These are phyloP conservation scores for Napeogenes sylphis DNA, from an alignment of 2,888 invertebrate genomes.

Conservation along the genomic window DNA sequence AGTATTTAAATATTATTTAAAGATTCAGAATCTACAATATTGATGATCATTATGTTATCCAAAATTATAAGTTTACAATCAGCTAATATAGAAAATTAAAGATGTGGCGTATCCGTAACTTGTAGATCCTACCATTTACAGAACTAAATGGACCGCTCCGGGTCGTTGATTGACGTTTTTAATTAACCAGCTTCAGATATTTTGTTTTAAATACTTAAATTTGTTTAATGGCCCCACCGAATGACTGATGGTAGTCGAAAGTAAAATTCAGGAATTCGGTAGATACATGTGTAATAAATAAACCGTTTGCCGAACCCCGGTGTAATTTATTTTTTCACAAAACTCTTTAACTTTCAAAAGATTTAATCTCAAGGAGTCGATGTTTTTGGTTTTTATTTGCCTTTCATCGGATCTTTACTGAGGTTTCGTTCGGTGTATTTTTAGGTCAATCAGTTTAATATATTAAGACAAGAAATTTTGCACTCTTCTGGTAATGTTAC, in stretches of 20 bases:
- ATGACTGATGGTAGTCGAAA: slow-evolving; percentile 22
- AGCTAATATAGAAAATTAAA: slow-evolving; percentile 2
- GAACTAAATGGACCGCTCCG: slow-evolving; percentile 44
- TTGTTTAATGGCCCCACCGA: slow-evolving; percentile 27
- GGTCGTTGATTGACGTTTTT: slow-evolving; percentile 65
- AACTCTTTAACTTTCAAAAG: slow-evolving; percentile 10
- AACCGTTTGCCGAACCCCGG: slow-evolving; percentile 10
- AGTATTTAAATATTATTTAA: too few species aligned
- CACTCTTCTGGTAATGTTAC: not conserved
- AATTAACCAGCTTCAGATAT: slow-evolving; percentile 57
- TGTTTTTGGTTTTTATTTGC: slow-evolving; percentile 3
- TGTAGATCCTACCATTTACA: slow-evolving; percentile 45
- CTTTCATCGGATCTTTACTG: slow-evolving; percentile 5
- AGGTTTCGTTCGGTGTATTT: not conserved
- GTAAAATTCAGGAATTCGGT: slow-evolving; percentile 12
- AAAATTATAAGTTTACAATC: not conserved
- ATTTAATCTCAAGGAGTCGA: slow-evolving; percentile 8
- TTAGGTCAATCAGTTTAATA: not conserved
- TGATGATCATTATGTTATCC: too few species aligned
- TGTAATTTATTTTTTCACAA: slow-evolving; percentile 22
- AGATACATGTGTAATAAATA: slow-evolving; percentile 16
- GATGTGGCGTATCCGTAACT: slow-evolving; percentile 32
- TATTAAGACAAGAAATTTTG: not conserved
- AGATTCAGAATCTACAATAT: too few species aligned
- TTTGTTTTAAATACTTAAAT: slow-evolving; percentile 36